Evolutionary conservation across 2,888 invertebrate genomes (phyloP), one percentile per base, ranked within the genome.

Genomic region (Schrankia costaestrigalis): DNA sequence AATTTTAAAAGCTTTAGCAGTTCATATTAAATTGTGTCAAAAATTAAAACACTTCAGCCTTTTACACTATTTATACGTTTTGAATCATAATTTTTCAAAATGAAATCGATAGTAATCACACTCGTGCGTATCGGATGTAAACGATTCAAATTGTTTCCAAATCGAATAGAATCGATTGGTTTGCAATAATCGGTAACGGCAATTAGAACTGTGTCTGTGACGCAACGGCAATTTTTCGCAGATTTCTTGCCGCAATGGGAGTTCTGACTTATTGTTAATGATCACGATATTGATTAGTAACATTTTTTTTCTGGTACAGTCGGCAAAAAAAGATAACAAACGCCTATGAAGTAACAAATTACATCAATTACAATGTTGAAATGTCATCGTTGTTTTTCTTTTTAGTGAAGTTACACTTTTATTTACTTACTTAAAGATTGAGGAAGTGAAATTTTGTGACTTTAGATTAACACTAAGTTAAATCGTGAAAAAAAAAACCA

Each of bases 211-310:
- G 58, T 46, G 46, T 54, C 21, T 76, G 61, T 85, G 77, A 78
- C 67, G 82, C 71, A 84, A 85, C 47, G 35, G 56, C 56, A 70
- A 77, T 77, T 80, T 81, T 77, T 70, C 59, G 64, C 71, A n/a
- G 68, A 78, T 83, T 84, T 78, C 73, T 69, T 77, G 72, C 71
- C 63, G 56, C 65, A 65, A 71, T 79, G 74, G 69, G 76, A 78
- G 71, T 70, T 59, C 48, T 50, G 53, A 58, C 56, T 79, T 78
- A 84, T 82, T 83, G 83, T 80, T 74, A 54, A 61, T 65, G 65
- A 77, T 78, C 82, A 83, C 80, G 80, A 71, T 63, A 74, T 53
- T 60, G 48, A 56, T 57, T 26, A 28, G 11, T 29, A 25, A 33
- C 2, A 30, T 24, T 23, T 11, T n/a, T n/a, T n/a, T n/a, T 24